Conservation (phyloP, 2,888 invertebrate genomes). For the Morpho helenor region DNA sequence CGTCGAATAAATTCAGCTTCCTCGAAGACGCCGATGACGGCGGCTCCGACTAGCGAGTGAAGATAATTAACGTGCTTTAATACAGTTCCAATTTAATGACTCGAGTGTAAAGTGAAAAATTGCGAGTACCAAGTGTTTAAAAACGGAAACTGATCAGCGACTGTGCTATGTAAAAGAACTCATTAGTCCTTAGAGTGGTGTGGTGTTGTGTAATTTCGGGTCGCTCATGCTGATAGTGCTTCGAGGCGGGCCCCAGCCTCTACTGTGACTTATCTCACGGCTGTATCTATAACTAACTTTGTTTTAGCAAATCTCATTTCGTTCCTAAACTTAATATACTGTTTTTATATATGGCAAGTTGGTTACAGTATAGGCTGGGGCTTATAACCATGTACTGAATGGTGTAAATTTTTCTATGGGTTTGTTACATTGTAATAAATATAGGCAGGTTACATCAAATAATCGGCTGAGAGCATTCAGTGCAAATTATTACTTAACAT, state of each 20-base stretch:
- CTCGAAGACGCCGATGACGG: constrained; percentile 83
- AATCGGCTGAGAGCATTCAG: constrained; percentile 36
- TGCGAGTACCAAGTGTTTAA: constrained; percentile 62
- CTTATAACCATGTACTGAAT: constrained; percentile 67
- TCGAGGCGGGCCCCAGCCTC: constrained; percentile 67
- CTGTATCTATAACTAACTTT: constrained; percentile 1
- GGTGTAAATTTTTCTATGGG: constrained; percentile 76
- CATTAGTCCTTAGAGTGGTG: constrained; percentile 61
- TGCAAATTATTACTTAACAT: constrained; percentile 36
- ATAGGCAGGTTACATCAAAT: constrained; percentile 41
- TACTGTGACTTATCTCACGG: constrained; percentile 18
- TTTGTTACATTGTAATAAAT: constrained; percentile 60
- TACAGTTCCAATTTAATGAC: constrained; percentile 57
- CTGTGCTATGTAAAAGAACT: constrained; percentile 67
- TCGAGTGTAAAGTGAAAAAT: constrained; percentile 76
- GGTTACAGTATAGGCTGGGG: constrained; percentile 59
- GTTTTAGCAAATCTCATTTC: constrained; percentile 13
- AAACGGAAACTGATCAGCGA: constrained; percentile 51
- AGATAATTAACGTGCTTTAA: constrained; percentile 36
- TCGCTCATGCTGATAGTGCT: constrained; percentile 56
- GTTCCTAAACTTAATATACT: constrained; percentile 25
- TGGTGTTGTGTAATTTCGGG: constrained; percentile 34
- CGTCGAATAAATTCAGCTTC: constrained; percentile 88
- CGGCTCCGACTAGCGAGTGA: constrained; percentile 58
- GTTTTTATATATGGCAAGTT: constrained; percentile 3